Evolutionary conservation across 2,888 invertebrate species (phyloP), one percentile per base, ranked within the genome.

Genomic region (Teleiodes luculella): DNA sequence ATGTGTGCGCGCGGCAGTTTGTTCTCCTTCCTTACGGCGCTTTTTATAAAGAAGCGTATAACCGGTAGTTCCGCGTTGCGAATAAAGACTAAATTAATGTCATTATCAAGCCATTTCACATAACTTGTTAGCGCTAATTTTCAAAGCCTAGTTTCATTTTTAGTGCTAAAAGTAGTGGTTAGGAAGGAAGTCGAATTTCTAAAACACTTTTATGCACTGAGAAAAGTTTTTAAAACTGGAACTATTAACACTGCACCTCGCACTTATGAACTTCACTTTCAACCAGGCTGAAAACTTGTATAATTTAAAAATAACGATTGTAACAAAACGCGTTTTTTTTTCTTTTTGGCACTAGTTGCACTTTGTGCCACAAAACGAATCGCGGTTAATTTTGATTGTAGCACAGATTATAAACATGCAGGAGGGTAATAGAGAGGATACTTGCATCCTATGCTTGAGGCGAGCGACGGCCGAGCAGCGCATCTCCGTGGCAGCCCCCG

Each of bases 401-500:
- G 28, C 43, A 43, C 43, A 43, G 43, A 43, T 43, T 43, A 43
- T 28, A 28, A 28, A 43, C 28, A 7, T 20, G 11, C 3, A n/a
- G 41, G 10, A n/a, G n/a, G n/a, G 33, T 33, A 33, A 41, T 41
- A 43, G 43, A 43, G 13, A 18, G 41, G 71, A 84, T 88, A 88
- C 88, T 89, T 87, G 86, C 89, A 89, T 76, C 76, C 83, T 74
- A 68, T 78, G 74, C 64, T 82, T 85, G 64, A 88, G 68, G 52
- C 82, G 74, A 61, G 70, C 67, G 46, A 80, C 76, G 57, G 82
- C 77, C 54, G 78, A 76, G 72, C 89, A 89, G 76, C 86, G 88
- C 88, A 89, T 89, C 51, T 46, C 53, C 78, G 70, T 70, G 77
- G 70, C 72, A 73, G 76, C 77, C 74, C 71, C 67, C 68, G 67